A percentile compares a stretch with the other conserved stretches of the same genome.
phyloP scores from a whole-genome alignment of 2,113 vertebrate genomes.

The Malurus alboscapulatus region DNA sequence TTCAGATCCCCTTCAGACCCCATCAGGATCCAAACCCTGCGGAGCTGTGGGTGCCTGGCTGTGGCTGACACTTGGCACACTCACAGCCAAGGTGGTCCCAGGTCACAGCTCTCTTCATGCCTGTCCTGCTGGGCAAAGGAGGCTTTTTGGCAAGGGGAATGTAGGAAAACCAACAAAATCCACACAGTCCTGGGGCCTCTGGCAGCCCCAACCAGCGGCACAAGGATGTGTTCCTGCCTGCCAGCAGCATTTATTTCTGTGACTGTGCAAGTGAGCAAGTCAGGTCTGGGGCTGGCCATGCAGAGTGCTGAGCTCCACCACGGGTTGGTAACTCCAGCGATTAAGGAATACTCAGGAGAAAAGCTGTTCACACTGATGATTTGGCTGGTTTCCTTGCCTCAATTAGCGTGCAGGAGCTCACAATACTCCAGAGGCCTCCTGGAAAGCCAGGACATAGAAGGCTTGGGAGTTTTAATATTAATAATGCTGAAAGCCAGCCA shows the following conservation, averaged over 20 bases:
- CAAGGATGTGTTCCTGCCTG: neutral
- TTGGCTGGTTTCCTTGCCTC: neutral
- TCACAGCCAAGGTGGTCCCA: fast-evolving
- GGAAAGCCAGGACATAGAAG: neutral
- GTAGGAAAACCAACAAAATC: neutral
- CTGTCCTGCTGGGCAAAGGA: neutral
- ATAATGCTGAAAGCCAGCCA: neutral
- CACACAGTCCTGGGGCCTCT: neutral
- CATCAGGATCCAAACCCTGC: fast-evolving
- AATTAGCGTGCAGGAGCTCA: neutral
- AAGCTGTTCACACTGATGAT: neutral
- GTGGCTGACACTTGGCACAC: fast-evolving
- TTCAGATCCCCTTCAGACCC: neutral
- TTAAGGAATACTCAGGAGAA: neutral
- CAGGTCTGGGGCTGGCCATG: neutral
- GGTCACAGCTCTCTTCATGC: fast-evolving
- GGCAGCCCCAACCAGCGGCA: fast-evolving
- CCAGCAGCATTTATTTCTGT: neutral
- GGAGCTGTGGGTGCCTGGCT: neutral
- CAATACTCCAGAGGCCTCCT: neutral
- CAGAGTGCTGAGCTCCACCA: fast-evolving
- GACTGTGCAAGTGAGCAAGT: neutral
- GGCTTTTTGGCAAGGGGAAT: neutral
- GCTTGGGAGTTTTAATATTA: neutral
- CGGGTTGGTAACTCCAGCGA: neutral